Percentiles rank a stretch among this genome's conserved stretches.
These are phyloP conservation scores for Meliscaeva auricollis DNA, from an alignment of 2,888 invertebrate genomes.

Conservation along the genomic window DNA sequence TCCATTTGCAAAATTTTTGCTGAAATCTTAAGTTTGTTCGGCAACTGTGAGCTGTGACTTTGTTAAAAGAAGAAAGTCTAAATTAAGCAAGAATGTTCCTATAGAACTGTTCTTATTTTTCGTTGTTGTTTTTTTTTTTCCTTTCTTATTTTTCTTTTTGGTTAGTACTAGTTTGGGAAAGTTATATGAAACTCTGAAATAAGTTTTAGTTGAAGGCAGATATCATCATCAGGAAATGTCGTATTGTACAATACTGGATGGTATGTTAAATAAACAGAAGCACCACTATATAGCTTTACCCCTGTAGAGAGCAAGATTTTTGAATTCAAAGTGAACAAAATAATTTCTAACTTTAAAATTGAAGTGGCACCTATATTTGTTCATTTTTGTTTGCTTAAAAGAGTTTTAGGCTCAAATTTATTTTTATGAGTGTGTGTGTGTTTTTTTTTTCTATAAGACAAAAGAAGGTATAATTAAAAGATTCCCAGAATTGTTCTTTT, in stretches of 20 bases:
- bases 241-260: neutral
- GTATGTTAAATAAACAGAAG: too few relatives aligned
- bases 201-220: conserved; percentile 47
- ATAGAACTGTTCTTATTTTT: conserved; percentile 28
- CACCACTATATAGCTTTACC: too few relatives aligned
- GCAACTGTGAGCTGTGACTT: conserved; percentile 62
- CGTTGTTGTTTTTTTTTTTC: neutral
- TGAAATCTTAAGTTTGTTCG: conserved; percentile 67
- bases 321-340: conserved; percentile 43
- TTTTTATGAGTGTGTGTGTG: too few relatives aligned
- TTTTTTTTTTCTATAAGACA: too few relatives aligned
- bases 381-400: neutral
- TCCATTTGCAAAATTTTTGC: conserved; percentile 57
- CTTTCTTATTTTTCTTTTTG: conserved; percentile 16
- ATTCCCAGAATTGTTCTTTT: too few relatives aligned
- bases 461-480: too few relatives aligned
- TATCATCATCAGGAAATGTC: conserved; percentile 13
- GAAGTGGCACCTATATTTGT: conserved; percentile 27
- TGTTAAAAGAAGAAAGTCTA: conserved; percentile 64
- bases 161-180: conserved; percentile 59
- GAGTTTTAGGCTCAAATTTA: neutral
- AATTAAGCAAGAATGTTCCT: conserved; percentile 63
- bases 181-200: conserved; percentile 55
- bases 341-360: conserved; percentile 55
- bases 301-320: too few relatives aligned